Base-by-base conservation (phyloP, 2,888 invertebrate species). In the Dasypolia templi region DNA sequence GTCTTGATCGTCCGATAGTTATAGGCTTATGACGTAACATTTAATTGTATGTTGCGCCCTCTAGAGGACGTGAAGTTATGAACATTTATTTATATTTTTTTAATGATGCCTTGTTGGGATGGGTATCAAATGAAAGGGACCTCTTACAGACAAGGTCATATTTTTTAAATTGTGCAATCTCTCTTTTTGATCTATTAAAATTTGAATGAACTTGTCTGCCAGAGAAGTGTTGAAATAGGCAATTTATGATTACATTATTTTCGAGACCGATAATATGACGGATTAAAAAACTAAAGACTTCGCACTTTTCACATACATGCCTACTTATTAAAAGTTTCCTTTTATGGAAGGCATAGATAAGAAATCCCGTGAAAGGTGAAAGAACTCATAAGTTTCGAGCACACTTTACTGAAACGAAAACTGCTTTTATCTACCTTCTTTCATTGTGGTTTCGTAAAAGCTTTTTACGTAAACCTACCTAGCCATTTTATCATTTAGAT, bases 401-500 rank as follows among this genome's bases (percentile, higher is more conserved):
- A 9, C 12, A 12, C 12, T 42, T 35, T 26, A 39, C 22, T 29
- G 9, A 17, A 69, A 56, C 22, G 1, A 68, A 56, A 56, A 46
- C 17, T 32, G 3, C 3, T 26, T 55, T 35, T 4, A 26, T 6
- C 12, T 7, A 29, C 17, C 6, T 5, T 49, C 26, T 6, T 32
- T 35, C 53, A 35, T 53, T 67, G 14, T n/a, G 22, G 22, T 9
- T 72, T 29, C 2, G 46, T 39, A 68, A 72, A 72, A 56, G 35
- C 35, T 67, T 26, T 46, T 63, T 49, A 39, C 19, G 17, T 46
- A 19, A 22, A 53, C 32, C 19, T 46, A 26, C 46, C 46, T 22
- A 17, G 29, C 39, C n/a, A 39, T 65, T 39, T 29, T n/a, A 22
- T 17, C 6, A n/a, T 9, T 19, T 17, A 39, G 12, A 42, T 17